Percentiles rank a stretch among this genome's conserved stretches.
Evolutionary conservation across 1,140 invertebrate genomes (phyloP).

Genomic region (Bombus ignitus): DNA sequence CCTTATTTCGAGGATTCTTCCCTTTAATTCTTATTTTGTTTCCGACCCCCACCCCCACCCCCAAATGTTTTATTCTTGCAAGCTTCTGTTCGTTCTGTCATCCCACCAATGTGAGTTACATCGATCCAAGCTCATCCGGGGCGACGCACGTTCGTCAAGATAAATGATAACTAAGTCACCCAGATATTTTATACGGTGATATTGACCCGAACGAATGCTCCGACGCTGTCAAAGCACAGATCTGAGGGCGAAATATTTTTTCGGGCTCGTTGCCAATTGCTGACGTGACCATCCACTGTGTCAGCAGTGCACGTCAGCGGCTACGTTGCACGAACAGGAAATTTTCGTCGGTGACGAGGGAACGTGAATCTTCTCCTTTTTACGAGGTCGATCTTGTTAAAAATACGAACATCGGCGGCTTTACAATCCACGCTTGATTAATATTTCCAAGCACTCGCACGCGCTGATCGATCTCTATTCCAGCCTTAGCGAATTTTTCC

Average conservation of each 20-base stretch:
- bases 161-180: constrained; percentile 19
- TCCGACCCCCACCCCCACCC: background rate
- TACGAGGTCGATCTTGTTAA: background rate
- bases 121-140: background rate
- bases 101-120: no score
- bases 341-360: constrained; percentile 26
- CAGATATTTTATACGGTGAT: constrained; percentile 39
- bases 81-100: no score
- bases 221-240: constrained; percentile 39
- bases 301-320: constrained; percentile 54
- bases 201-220: constrained; percentile 37
- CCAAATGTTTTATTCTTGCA: no score
- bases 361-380: background rate
- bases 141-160: background rate
- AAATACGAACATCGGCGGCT: constrained; percentile 31
- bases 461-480: background rate
- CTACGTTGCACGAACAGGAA: constrained; percentile 42
- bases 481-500: background rate
- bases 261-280: constrained; percentile 60
- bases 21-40: background rate
- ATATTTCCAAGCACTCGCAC: background rate
- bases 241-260: constrained; percentile 60
- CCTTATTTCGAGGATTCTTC: background rate
- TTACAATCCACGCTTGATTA: constrained; percentile 10
- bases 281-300: constrained; percentile 54